phyloP scores from a whole-genome alignment of 2,797 vertebrate genomes.

The Gadopsis bispinosus region DNA sequence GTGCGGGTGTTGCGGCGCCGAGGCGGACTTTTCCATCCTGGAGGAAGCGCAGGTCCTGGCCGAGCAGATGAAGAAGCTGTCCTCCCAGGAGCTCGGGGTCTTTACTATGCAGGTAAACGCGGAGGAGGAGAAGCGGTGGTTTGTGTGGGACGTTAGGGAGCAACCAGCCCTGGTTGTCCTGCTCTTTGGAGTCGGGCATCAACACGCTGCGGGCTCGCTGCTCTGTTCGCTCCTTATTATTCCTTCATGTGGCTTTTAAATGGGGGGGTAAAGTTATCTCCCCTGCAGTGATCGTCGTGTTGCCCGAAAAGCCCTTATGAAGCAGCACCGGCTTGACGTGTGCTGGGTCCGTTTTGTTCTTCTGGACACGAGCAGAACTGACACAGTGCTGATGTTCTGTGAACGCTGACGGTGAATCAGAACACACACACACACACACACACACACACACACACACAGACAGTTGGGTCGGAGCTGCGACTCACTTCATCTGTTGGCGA shows the following conservation, averaged over 20 bases:
- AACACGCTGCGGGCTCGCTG: conserved; percentile 37
- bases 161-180: no score
- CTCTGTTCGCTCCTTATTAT: conserved; percentile 4
- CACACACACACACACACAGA: no score
- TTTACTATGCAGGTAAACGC: conserved; percentile 94
- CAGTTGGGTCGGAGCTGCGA: background rate
- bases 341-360: no score
- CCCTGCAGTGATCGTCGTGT: no score
- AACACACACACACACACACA: no score
- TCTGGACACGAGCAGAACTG: background rate
- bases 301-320: no score
- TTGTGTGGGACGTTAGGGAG: no score
- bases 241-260: background rate
- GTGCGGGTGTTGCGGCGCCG: conserved; percentile 85
- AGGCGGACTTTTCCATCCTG: conserved; percentile 94
- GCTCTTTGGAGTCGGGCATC: conserved; percentile 1
- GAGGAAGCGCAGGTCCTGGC: conserved; percentile 94
- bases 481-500: no score
- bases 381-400: background rate
- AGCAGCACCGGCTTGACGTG: no score
- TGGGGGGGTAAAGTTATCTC: no score
- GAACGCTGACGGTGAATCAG: background rate
- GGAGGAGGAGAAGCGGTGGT: no score
- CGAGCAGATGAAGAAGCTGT: conserved; percentile 93
- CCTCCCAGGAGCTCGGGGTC: conserved; percentile 94